phyloP scores from a whole-genome alignment of 2,888 invertebrate species.

The Drosophila silvestris region DNA sequence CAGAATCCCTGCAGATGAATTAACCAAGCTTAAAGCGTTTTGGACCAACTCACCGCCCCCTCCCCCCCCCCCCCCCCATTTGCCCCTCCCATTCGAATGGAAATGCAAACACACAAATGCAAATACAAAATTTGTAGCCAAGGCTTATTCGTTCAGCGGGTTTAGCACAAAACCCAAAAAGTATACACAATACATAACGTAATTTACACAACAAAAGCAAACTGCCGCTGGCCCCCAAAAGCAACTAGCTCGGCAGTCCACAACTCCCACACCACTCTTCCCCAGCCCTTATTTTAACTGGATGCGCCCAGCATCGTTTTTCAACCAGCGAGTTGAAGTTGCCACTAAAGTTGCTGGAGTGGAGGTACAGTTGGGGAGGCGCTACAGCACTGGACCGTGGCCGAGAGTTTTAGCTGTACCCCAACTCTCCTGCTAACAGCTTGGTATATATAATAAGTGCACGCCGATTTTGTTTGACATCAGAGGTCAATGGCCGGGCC shows the following conservation, averaged over 20 bases:
- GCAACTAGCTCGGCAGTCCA: slow-evolving; percentile 46
- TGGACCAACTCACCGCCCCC: neutral
- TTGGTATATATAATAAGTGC: slow-evolving; percentile 70
- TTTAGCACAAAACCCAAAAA: slow-evolving; percentile 52
- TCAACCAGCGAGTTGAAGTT: slow-evolving; percentile 42
- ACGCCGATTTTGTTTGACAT: slow-evolving; percentile 81
- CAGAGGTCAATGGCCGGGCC: slow-evolving; percentile 78
- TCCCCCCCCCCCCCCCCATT: neutral
- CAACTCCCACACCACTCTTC: neutral
- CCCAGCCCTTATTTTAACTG: neutral
- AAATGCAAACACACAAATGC: slow-evolving; percentile 34
- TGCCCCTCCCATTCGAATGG: neutral
- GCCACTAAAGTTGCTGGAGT: slow-evolving; percentile 46
- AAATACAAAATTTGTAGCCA: slow-evolving; percentile 48
- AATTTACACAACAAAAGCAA: slow-evolving; percentile 78
- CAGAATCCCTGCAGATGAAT: slow-evolving; percentile 58
- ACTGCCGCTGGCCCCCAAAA: slow-evolving; percentile 63
- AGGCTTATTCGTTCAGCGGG: slow-evolving; percentile 45
- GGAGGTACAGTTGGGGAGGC: slow-evolving; percentile 20
- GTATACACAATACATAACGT: slow-evolving; percentile 74
- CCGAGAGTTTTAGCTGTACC: slow-evolving; percentile 48
- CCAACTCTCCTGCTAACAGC: slow-evolving; percentile 8
- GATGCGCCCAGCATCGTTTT: slow-evolving; percentile 38
- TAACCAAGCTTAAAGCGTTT: slow-evolving; percentile 51
- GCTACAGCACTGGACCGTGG: slow-evolving; percentile 60